Evolutionary conservation across 2,113 vertebrate genomes (phyloP).

Genomic region (Cheirogaleus medius): DNA sequence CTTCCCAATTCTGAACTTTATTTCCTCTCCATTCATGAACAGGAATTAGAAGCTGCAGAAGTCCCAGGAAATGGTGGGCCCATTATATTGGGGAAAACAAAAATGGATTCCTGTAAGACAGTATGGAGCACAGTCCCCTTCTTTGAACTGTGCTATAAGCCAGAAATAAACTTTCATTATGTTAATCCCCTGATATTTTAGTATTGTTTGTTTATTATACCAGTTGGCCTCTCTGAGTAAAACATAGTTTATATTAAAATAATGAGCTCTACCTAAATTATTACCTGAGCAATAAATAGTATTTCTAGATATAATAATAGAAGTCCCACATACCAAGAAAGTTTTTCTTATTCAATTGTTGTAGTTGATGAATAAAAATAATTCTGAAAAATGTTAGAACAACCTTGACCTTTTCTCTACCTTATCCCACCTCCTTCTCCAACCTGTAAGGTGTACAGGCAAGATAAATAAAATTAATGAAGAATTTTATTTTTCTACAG

Average conservation of each 20-base stretch:
- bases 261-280: neutral
- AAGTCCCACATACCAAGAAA: neutral
- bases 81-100: neutral
- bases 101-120: neutral
- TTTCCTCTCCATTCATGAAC: neutral
- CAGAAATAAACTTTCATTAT: neutral
- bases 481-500: neutral
- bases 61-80: neutral
- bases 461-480: neutral
- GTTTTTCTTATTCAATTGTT: neutral
- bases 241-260: neutral
- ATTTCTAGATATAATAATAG: neutral
- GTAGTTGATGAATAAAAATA: neutral
- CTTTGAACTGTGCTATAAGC: neutral
- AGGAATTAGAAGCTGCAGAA: neutral
- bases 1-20: neutral
- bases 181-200: neutral
- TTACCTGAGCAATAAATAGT: neutral
- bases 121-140: neutral
- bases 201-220: neutral
- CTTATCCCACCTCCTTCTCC: fast-evolving
- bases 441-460: neutral
- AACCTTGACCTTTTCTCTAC: neutral
- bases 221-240: neutral
- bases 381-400: neutral